Percentiles rank a stretch among this genome's conserved stretches.
These are phyloP conservation scores for Melanerpes aurifrons DNA, from an alignment of 2,113 vertebrate genomes.

Conservation along the genomic window DNA sequence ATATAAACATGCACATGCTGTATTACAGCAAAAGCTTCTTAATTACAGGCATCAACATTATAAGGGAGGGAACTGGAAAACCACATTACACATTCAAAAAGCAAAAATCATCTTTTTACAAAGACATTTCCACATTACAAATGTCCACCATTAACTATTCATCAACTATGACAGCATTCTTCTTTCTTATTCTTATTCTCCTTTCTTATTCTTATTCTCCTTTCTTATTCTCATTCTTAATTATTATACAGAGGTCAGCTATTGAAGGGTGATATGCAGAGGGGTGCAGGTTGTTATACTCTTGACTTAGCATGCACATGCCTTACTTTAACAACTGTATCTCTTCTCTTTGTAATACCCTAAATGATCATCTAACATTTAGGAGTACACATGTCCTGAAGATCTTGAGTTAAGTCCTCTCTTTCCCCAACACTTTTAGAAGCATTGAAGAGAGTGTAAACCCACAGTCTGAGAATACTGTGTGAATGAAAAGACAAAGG, in stretches of 20 bases:
- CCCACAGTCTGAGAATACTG: neutral
- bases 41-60: neutral
- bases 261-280: neutral
- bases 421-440: neutral
- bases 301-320: neutral
- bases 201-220: neutral
- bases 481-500: neutral
- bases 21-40: neutral
- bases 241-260: neutral
- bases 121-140: neutral
- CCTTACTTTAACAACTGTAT: neutral
- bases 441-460: neutral
- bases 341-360: neutral
- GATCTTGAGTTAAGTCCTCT: neutral
- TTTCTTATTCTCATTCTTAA: no score
- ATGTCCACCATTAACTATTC: neutral
- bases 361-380: neutral
- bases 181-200: no score
- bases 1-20: neutral
- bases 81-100: neutral
- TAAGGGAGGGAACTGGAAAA: neutral
- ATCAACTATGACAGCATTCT: neutral
- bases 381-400: neutral
- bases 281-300: neutral
- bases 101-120: neutral